A percentile compares a stretch with the other conserved stretches of the same genome.
Evolutionary conservation across 2,113 vertebrate species (phyloP).

Genomic region (Lepisosteus osseus): DNA sequence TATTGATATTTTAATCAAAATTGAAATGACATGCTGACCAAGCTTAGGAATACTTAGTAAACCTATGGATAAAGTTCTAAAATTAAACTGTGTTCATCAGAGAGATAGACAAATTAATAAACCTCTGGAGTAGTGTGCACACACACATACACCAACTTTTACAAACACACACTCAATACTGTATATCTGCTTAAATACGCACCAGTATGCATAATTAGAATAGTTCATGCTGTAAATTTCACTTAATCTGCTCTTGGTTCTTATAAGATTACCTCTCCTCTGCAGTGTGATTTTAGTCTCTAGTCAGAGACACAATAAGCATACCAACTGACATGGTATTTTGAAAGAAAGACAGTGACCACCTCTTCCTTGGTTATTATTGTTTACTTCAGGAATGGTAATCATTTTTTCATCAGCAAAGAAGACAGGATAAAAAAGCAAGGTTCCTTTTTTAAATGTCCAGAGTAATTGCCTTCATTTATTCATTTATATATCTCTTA

Average conservation of each 20-base stretch:
- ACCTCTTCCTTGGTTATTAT: background rate
- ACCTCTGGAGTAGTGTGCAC: too few relatives aligned
- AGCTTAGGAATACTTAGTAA: too few relatives aligned
- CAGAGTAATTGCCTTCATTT: conserved; percentile 4
- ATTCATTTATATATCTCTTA: background rate
- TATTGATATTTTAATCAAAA: too few relatives aligned
- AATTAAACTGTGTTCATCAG: too few relatives aligned
- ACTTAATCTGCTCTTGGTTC: background rate
- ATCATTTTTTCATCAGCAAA: too few relatives aligned
- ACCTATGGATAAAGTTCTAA: too few relatives aligned
- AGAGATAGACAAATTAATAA: too few relatives aligned
- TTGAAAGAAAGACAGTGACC: background rate
- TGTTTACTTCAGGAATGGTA: too few relatives aligned
- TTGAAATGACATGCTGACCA: too few relatives aligned
- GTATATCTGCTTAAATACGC: too few relatives aligned
- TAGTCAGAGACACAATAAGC: background rate
- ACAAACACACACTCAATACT: background rate
- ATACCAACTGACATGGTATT: too few relatives aligned
- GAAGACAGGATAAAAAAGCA: conserved; percentile 4
- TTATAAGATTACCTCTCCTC: background rate
- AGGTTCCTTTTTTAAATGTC: background rate
- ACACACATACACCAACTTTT: background rate
- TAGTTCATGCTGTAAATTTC: background rate
- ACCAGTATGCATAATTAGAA: background rate
- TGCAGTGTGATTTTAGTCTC: background rate